Conservation (phyloP, 2,888 invertebrate genomes). For the Imbricaverruca yamaguchii region DNA sequence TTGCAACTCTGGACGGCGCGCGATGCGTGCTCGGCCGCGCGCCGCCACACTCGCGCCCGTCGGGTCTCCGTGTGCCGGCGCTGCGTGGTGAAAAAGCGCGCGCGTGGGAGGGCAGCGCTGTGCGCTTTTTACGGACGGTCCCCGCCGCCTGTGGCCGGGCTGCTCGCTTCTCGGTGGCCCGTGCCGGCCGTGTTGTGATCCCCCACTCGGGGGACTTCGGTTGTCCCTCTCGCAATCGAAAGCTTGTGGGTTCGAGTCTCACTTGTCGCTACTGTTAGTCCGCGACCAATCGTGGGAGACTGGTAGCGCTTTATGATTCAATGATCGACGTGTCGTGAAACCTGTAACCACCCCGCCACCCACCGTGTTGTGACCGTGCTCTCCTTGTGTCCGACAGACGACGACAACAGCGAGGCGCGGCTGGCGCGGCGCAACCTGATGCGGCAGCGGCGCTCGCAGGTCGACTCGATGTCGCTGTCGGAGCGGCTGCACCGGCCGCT, state of each 20-base stretch:
- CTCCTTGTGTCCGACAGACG: neutral
- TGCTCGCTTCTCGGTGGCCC: neutral
- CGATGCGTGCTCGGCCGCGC: neutral
- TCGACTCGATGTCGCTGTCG: neutral
- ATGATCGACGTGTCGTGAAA: neutral
- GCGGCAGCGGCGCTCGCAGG: neutral
- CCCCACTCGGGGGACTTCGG: neutral
- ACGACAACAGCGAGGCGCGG: neutral
- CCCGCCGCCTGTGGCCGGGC: neutral
- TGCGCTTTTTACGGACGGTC: neutral
- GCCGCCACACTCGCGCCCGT: neutral
- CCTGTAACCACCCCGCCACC: too few relatives aligned
- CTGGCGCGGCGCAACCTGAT: neutral
- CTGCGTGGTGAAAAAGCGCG: neutral
- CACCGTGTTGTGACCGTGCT: too few relatives aligned
- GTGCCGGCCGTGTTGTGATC: neutral
- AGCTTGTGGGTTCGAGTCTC: too few relatives aligned
- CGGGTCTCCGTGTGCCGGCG: neutral
- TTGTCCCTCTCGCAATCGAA: too few relatives aligned
- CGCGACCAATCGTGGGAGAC: too few relatives aligned
- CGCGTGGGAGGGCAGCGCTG: conserved; percentile 7
- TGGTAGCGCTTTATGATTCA: too few relatives aligned
- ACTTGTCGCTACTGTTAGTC: too few relatives aligned
- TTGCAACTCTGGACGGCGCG: neutral
- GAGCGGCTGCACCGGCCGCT: conserved; percentile 6